Base-by-base conservation (phyloP, 2,797 vertebrate genomes). In the Hyperoplus immaculatus region DNA sequence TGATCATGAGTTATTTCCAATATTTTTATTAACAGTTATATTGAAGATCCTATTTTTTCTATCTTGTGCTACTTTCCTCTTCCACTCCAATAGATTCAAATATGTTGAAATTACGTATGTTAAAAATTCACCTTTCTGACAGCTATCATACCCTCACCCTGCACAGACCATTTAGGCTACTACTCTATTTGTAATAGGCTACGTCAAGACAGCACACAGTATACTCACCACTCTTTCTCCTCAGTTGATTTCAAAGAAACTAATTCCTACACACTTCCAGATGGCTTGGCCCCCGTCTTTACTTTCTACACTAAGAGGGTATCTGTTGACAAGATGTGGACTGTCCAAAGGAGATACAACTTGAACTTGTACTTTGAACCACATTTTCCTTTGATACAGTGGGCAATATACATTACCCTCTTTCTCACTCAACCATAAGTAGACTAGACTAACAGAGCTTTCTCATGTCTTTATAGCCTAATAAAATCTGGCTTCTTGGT, bases 331-430 rank as follows among this genome's bases (percentile, higher is more conserved):
- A 5, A 8, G 29, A 39, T 56, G 11, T 6, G 15, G 49, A 15
- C 6, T 2, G 21, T 16, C 18, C 4, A 6, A 39, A 39, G 15
- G 10, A 49, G 49, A 51, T 46, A 69, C 38, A 36, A 45, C 1
- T 1, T 73, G 36, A 69, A 69, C 45, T 3, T 78, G 75, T 60
- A 77, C 85, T 82, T 82, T 82, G 82, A 58, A 87, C 29, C 29
- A 58, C 42, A 51, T 57, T 21, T n/a, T 9, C 49, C 8, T 8
- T 3, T 29, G 29, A 29, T 29, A 29, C 29, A 29, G 29, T 29
- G 29, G 29, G 29, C 29, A 29, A 29, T 29, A 29, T 29, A 43
- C 5, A 43, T 43, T 6, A 6, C 42, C 42, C 42, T 9, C 6
- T 4, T 43, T 43, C 9, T 43, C 42, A 43, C 42, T 43, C 42